Percentiles rank a stretch among this genome's conserved stretches.
These are phyloP conservation scores for Micronycteris hirsuta DNA, from an alignment of 2,113 vertebrate genomes.

Conservation along the genomic window DNA sequence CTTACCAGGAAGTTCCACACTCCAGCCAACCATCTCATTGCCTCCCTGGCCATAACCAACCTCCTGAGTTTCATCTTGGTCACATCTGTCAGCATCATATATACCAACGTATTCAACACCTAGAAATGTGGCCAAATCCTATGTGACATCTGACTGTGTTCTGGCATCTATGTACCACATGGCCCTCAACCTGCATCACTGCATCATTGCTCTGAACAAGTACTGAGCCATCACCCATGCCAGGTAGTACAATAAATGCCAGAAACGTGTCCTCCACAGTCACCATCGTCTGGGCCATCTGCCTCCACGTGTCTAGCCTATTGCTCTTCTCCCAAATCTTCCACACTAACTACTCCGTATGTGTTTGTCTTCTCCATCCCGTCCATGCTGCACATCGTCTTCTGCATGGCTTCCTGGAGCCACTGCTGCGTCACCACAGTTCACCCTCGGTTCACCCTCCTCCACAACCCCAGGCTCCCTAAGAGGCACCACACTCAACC, in stretches of 20 bases:
- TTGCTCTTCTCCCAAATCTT: constrained; percentile 92
- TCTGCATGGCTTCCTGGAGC: constrained; percentile 89
- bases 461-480: constrained; percentile 85
- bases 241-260: constrained; percentile 87
- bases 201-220: constrained; percentile 90
- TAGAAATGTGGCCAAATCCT: constrained; percentile 91
- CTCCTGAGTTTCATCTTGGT: constrained; percentile 91
- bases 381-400: constrained; percentile 86
- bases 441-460: constrained; percentile 92
- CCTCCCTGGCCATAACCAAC: constrained; percentile 89
- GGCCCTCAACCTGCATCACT: constrained; percentile 92
- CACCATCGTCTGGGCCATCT: constrained; percentile 88
- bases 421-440: constrained; percentile 85
- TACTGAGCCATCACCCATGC: constrained; percentile 93
- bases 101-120: constrained; percentile 89
- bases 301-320: constrained; percentile 91
- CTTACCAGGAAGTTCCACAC: constrained; percentile 92
- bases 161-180: constrained; percentile 92
- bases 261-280: constrained; percentile 90
- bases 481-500: constrained; percentile 80
- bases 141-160: constrained; percentile 92
- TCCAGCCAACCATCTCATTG: constrained; percentile 89
- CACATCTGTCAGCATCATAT: constrained; percentile 91
- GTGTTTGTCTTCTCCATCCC: constrained; percentile 92
- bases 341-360: constrained; percentile 93